These are phyloP conservation scores for Phylloscopus collybita DNA, from an alignment of 2,797 vertebrate species.

Conservation along the genomic window DNA sequence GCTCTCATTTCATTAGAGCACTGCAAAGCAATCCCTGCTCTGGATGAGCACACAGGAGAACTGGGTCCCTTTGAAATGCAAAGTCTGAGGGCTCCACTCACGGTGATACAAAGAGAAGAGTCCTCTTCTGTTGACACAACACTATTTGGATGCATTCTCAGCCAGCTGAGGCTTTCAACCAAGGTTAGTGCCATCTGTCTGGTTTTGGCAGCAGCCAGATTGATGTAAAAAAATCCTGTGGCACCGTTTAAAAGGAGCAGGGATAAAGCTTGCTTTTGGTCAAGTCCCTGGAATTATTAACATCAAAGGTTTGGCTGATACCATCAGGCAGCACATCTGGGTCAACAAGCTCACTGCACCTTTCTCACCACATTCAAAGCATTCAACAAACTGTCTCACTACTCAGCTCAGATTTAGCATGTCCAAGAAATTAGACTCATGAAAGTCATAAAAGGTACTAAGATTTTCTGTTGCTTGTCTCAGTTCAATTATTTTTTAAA, in stretches of 20 bases:
- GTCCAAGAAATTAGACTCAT: neutral
- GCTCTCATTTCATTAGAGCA: neutral
- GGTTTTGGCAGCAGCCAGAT: slow-evolving; percentile 14
- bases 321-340: neutral
- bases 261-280: neutral
- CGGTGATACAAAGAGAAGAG: neutral
- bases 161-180: slow-evolving; percentile 36
- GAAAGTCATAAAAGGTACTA: neutral
- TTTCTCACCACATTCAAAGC: neutral
- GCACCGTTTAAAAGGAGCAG: neutral
- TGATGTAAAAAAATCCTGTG: slow-evolving; percentile 6
- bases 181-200: slow-evolving; percentile 53
- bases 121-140: neutral
- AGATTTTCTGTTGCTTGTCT: neutral
- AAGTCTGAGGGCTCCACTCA: neutral
- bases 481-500: neutral
- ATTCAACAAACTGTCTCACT: neutral
- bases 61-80: neutral
- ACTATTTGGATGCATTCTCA: neutral
- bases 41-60: neutral
- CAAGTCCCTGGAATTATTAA: neutral
- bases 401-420: neutral
- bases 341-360: neutral
- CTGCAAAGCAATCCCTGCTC: neutral
- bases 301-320: neutral